A percentile compares a stretch with the other conserved stretches of the same genome.
Evolutionary conservation across 2,797 vertebrate species (phyloP).

Genomic region (Phyllotis vaccarum): DNA sequence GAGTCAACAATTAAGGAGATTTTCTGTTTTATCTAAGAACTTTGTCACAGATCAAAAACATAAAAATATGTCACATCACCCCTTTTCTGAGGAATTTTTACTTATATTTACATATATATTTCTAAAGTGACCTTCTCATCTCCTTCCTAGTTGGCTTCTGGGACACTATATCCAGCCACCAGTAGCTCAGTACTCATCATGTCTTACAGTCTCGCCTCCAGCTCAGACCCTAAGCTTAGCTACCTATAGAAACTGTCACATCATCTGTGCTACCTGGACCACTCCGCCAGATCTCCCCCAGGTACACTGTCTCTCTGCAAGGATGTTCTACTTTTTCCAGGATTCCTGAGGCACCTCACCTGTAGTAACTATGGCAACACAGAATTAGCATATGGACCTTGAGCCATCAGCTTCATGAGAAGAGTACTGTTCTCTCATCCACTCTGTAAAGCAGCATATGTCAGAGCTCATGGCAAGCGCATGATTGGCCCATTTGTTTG

Average conservation of each 20-base stretch:
- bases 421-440: background rate
- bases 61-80: background rate
- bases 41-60: background rate
- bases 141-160: background rate
- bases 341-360: no score
- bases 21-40: background rate
- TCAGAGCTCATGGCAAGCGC: background rate
- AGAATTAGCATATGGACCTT: no score
- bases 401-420: background rate
- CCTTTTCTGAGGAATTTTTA: background rate
- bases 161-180: background rate
- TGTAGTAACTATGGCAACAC: background rate
- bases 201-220: background rate
- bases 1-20: fast-evolving
- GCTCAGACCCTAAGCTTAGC: background rate
- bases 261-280: background rate
- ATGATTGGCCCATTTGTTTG: background rate
- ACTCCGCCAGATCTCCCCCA: background rate
- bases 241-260: background rate
- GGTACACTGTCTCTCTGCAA: background rate
- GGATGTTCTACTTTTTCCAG: no score
- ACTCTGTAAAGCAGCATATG: background rate
- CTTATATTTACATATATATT: background rate
- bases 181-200: background rate
- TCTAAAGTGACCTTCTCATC: background rate